Evolutionary conservation across 1,140 invertebrate genomes (phyloP).

Genomic region (Calephelis nemesis): DNA sequence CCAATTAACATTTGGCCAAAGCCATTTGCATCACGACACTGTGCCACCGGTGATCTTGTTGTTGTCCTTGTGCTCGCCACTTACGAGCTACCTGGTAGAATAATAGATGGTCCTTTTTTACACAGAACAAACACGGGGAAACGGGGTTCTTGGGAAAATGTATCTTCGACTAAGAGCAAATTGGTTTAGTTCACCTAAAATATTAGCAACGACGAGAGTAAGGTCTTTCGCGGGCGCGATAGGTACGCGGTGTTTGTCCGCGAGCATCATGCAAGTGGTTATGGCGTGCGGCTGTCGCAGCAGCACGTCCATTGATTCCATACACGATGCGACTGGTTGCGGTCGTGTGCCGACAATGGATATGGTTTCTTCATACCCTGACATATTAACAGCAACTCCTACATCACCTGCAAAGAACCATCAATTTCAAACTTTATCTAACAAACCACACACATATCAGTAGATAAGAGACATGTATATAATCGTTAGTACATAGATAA

Average conservation of each 20-base stretch:
- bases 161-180: no score
- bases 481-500: no score
- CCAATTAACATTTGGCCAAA: no score
- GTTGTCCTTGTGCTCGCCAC: no score
- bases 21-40: no score
- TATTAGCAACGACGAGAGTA: constrained; percentile 88
- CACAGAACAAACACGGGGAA: no score
- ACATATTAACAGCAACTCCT: constrained; percentile 90
- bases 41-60: no score
- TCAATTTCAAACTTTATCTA: background rate
- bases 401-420: constrained; percentile 84
- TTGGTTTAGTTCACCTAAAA: constrained; percentile 81
- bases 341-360: constrained; percentile 95
- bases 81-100: no score
- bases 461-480: no score
- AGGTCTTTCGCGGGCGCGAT: constrained; percentile 80
- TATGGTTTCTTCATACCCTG: constrained; percentile 89
- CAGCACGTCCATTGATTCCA: constrained; percentile 92
- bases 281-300: constrained; percentile 93
- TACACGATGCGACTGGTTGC: constrained; percentile 93
- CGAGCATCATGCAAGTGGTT: constrained; percentile 90
- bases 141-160: no score
- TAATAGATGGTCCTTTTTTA: no score
- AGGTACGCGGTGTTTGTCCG: constrained; percentile 84
- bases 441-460: no score